Evolutionary conservation across 2,797 vertebrate genomes (phyloP), one percentile per base, ranked within the genome.

Genomic region (Presbytis comata): DNA sequence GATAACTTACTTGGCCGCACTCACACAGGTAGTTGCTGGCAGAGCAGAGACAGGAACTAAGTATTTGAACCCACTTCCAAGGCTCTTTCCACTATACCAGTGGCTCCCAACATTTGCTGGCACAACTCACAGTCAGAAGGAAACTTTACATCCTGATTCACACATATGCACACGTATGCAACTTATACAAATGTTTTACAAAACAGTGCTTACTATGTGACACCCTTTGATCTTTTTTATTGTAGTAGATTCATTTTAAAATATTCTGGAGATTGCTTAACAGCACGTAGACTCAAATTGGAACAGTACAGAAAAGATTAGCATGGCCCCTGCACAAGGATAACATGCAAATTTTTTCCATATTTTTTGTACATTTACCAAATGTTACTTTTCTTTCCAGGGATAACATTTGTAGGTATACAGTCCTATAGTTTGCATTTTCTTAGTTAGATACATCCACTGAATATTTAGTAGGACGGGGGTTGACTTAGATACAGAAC

Each of bases 311-410:
- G 86, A 83, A 16, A 93, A 88, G 80, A 94, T 72, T 88, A 89
- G 44, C 78, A 86, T 41, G 67, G 30, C 28, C 55, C n/a, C 67
- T 75, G 55, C 48, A 89, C 67, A 80, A 97, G 81, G 64, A 88
- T 67, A 96, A 46, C 78, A 83, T 72, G 86, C 41, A 85, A 64
- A 79, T 90, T 83, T 89, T 79, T 70, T 24, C 50, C 79, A 36
- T 78, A 36, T 64, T 59, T 97, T 94, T 75, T 95, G 44, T 92
- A 76, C 72, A 85, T 86, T 97, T 97, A 93, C 67, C 85, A 97
- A 97, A 97, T 82, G 82, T 90, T 86, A 48, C 70, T 91, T 96
- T 97, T 89, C 55, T 97, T 97, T 89, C 39, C 70, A 89, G 61
- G 59, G 50, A 86, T 92, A 92, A 82, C 88, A 86, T 94, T 86